Base-by-base conservation (phyloP, 1,140 invertebrate species). In the Drosophila ohnishii region DNA sequence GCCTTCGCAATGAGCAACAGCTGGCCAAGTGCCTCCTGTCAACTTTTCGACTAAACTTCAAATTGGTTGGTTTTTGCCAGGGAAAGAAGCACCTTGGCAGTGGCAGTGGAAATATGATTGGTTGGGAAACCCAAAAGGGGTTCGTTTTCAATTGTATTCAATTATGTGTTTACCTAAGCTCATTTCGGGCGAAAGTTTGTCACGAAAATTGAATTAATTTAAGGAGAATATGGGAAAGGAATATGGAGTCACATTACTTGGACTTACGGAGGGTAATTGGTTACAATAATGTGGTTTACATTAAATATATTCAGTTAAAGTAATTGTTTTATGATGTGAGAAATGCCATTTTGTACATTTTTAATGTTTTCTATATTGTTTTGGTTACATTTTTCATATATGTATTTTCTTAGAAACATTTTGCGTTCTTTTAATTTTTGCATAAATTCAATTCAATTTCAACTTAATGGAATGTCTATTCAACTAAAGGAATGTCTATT, bases 1-100 rank as follows among this genome's bases (percentile, higher is more conserved):
- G 80, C 73, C 58, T 22, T n/a, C 75, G 14, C 39, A 73, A 40
- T 59, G 61, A 85, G 57, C 63, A 83, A 80, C 65, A 67, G 73
- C 81, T 76, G 71, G 69, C 72, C 59, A 76, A 48, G 35, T 72
- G 66, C 19, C 66, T 50, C 10, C 66, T 50, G 66, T 71, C 69
- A 72, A 71, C 51, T 71, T 71, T 72, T 72, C 62, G 37, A 71
- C 66, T 71, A 72, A 72, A 59, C 67, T 70, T 71, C 67, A 71
- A 71, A 70, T 71, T 47, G 47, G 34, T 70, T 47, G 64, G 22
- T 64, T 64, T 65, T 64, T 19, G 22, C 35, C 5, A 10, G 47
- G 35, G 13, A 34, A 34, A 47, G 13, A 22, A 35, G 40, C 28
- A 39, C 45, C 50, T 16, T 28, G 13, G 22, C 30, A 69, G 16